A percentile compares a stretch with the other conserved stretches of the same genome.
phyloP scores from a whole-genome alignment of 1,140 invertebrate species.

The Wiebesia pumilae region DNA sequence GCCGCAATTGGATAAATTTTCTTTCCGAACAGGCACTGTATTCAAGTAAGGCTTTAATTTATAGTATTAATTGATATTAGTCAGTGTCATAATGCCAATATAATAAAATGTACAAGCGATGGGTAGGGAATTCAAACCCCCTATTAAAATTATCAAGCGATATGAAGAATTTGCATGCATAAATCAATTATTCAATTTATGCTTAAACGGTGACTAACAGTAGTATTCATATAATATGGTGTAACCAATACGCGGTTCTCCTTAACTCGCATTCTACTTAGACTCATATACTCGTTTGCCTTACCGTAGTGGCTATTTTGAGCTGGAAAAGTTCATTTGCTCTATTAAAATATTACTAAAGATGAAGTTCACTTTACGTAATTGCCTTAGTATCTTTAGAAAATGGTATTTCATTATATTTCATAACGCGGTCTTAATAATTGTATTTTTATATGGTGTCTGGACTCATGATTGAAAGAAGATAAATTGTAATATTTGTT shows the following conservation, averaged over 20 bases:
- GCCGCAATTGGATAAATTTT: neutral
- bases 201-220: constrained; percentile 67
- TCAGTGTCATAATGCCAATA: neutral
- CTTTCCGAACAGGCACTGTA: neutral
- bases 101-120: neutral
- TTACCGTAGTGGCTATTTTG: neutral
- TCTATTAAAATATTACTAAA: neutral
- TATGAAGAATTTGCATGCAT: constrained; percentile 47
- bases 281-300: constrained; percentile 30
- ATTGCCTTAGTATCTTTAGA: neutral
- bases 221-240: constrained; percentile 30
- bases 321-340: neutral
- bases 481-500: neutral
- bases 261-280: constrained; percentile 44
- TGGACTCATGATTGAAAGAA: neutral
- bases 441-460: neutral
- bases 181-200: constrained; percentile 66
- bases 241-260: constrained; percentile 44
- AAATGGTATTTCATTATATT: neutral
- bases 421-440: neutral
- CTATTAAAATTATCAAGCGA: constrained; percentile 20
- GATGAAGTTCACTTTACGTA: neutral
- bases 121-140: neutral
- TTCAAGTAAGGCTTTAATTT: neutral
- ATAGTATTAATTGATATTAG: constrained; percentile 3